A percentile compares a stretch with the other conserved stretches of the same genome.
Evolutionary conservation across 1,140 invertebrate genomes (phyloP).

Genomic region (Atopsyche davidsoni): DNA sequence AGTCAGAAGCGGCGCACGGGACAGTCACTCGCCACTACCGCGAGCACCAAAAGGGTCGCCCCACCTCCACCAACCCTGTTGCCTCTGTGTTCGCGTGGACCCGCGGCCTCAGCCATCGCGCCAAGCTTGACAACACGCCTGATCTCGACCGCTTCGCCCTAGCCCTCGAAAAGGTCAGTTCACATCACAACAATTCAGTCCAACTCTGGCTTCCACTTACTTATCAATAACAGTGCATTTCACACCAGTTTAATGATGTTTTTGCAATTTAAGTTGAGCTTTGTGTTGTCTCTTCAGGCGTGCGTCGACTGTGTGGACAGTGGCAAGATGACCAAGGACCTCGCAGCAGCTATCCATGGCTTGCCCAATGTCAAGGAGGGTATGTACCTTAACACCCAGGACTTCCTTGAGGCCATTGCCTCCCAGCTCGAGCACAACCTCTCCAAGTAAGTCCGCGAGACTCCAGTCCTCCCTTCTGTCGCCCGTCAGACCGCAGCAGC

Average conservation of each 20-base stretch:
- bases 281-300: constrained; percentile 46
- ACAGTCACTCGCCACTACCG: constrained; percentile 88
- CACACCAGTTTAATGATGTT: neutral
- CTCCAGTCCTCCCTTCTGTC: no score
- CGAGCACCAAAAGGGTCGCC: constrained; percentile 73
- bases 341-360: constrained; percentile 84
- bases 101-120: constrained; percentile 74
- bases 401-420: constrained; percentile 77
- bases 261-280: constrained; percentile 3
- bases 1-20: constrained; percentile 88
- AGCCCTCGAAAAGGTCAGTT: constrained; percentile 46
- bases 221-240: constrained; percentile 3
- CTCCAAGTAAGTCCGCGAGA: constrained; percentile 33
- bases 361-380: constrained; percentile 65
- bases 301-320: constrained; percentile 82
- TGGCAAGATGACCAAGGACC: constrained; percentile 89
- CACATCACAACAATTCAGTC: constrained; percentile 6
- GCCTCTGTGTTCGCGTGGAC: constrained; percentile 93
- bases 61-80: constrained; percentile 85
- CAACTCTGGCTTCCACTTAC: constrained; percentile 7
- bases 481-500: no score
- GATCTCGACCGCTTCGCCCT: constrained; percentile 57
- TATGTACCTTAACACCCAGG: constrained; percentile 80
- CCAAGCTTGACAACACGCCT: constrained; percentile 71
- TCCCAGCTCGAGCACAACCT: constrained; percentile 61